Conservation (phyloP, 2,113 vertebrate species). For the Azemiops feae region DNA sequence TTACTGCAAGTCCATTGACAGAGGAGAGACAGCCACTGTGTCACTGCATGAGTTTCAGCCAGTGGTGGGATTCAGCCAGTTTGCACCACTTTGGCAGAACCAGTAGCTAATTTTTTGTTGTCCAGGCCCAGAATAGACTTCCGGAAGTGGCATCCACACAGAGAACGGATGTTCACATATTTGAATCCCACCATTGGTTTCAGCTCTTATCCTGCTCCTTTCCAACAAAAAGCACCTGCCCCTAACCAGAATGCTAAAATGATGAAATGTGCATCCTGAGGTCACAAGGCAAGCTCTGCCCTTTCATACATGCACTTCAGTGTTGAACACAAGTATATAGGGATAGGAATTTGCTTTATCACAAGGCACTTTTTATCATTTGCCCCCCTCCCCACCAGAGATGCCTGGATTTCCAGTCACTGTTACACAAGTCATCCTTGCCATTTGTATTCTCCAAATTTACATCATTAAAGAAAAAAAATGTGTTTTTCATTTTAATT, state of each 20-base stretch:
- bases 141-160: too few species aligned
- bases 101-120: too few species aligned
- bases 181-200: too few species aligned
- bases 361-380: neutral
- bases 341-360: neutral
- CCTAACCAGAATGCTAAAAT: neutral
- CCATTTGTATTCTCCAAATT: neutral
- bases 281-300: neutral
- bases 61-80: too few species aligned
- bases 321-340: neutral
- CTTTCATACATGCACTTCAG: neutral
- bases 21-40: neutral
- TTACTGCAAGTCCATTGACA: neutral
- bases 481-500: neutral
- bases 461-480: neutral
- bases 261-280: neutral
- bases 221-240: neutral
- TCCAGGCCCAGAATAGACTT: too few species aligned
- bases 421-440: neutral
- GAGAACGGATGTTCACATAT: too few species aligned
- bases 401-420: neutral
- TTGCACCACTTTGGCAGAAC: too few species aligned
- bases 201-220: neutral
- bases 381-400: neutral
- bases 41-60: neutral